Percentiles rank a stretch among this genome's conserved stretches.
phyloP scores from a whole-genome alignment of 2,888 invertebrate species.

The Drosophila demipolita region DNA sequence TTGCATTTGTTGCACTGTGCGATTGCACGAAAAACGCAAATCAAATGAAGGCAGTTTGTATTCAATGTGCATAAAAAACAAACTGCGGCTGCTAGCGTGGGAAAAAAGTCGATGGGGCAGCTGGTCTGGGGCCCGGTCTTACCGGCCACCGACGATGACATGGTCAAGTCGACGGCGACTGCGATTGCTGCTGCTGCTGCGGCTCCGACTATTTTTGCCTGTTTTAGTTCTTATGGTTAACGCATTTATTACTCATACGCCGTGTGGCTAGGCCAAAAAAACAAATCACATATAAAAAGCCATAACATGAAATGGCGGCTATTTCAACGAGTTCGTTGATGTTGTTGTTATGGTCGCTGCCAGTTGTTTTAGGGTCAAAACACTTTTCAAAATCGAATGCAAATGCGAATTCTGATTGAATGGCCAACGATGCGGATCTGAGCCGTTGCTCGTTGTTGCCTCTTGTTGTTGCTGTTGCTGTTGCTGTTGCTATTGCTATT shows the following conservation, averaged over 20 bases:
- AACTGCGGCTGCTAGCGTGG: constrained; percentile 62
- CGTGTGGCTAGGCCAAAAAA: constrained; percentile 37
- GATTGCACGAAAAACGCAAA: constrained; percentile 44
- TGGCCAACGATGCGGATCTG: constrained; percentile 63
- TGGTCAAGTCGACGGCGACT: neutral
- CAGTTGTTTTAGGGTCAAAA: constrained; percentile 67
- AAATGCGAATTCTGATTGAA: constrained; percentile 53
- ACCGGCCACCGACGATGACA: constrained; percentile 48
- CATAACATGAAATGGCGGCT: constrained; percentile 21
- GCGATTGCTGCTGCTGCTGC: constrained; percentile 12
- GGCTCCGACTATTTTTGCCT: constrained; percentile 6
- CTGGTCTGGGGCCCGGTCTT: constrained; percentile 21
- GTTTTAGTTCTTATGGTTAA: constrained; percentile 46
- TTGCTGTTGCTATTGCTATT: constrained; percentile 20
- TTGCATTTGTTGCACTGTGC: constrained; percentile 48
- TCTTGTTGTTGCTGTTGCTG: neutral
- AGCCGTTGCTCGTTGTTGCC: constrained; percentile 8
- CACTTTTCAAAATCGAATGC: constrained; percentile 60
- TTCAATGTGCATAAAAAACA: constrained; percentile 53
- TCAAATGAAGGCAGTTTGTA: constrained; percentile 61
- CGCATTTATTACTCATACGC: constrained; percentile 69
- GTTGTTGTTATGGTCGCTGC: constrained; percentile 20
- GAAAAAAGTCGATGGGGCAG: constrained; percentile 58
- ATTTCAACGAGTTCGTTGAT: constrained; percentile 11
- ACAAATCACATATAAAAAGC: constrained; percentile 1